Percentiles rank a stretch among this genome's conserved stretches.
Evolutionary conservation across 2,888 invertebrate genomes (phyloP).

Genomic region (Anthoptus insignis): DNA sequence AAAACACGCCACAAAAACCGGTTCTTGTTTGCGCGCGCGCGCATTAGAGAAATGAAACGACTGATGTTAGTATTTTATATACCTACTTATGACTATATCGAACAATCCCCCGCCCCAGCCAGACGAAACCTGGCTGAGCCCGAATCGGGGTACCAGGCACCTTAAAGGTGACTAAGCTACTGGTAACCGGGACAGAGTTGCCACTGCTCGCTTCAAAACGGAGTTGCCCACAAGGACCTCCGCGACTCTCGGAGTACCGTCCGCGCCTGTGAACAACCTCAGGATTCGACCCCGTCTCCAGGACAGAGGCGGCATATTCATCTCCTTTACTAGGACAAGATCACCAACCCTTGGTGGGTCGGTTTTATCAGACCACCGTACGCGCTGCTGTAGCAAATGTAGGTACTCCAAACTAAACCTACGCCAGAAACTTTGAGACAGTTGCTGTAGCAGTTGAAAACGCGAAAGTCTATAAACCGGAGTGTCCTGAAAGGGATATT

Average conservation of each 20-base stretch:
- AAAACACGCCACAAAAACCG: too few species aligned
- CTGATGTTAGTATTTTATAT: too few species aligned
- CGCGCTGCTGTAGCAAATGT: constrained; percentile 44
- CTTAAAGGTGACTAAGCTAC: background rate
- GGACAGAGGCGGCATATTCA: background rate
- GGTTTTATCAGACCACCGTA: constrained; percentile 39
- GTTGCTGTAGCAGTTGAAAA: constrained; percentile 45
- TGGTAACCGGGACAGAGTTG: constrained; percentile 18
- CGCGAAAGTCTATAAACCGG: constrained; percentile 34
- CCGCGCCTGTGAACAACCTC: background rate
- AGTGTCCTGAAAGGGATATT: constrained; percentile 20
- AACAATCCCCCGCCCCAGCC: constrained; percentile 39
- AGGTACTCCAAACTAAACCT: constrained; percentile 44
- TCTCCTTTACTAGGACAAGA: background rate
- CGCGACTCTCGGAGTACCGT: background rate
- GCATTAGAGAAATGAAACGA: too few species aligned
- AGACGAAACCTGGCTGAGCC: constrained; percentile 22
- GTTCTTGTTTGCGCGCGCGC: too few species aligned
- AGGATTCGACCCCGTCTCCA: background rate
- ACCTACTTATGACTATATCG: too few species aligned
- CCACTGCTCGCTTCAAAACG: constrained; percentile 11
- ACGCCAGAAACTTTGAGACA: constrained; percentile 45
- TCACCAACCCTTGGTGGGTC: constrained; percentile 20
- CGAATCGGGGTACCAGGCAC: background rate
- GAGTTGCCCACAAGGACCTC: background rate